Evolutionary conservation across 30 jellyfish, hydroid and myxozoan genomes (phyloP).

Genomic region (Hydra vulgaris): DNA sequence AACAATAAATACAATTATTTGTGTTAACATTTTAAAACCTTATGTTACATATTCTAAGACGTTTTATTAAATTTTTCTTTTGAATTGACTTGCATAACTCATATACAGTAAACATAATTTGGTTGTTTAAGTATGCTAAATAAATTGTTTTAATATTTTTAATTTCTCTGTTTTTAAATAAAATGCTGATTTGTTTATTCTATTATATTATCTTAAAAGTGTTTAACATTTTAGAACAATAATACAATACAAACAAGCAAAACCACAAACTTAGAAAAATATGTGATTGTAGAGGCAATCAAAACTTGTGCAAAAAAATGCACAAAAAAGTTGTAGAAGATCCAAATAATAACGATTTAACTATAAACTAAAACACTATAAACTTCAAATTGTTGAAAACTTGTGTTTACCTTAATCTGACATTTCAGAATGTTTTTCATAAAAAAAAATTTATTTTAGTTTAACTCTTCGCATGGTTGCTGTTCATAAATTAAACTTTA

Average conservation of each 20-base stretch:
- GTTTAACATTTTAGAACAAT: background rate
- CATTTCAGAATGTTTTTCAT: background rate
- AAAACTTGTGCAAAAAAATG: background rate
- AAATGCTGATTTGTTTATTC: background rate
- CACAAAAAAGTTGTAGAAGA: background rate
- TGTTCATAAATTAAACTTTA: background rate
- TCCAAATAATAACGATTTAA: background rate
- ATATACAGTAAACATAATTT: background rate
- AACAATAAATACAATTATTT: background rate
- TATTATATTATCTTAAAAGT: background rate
- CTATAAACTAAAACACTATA: background rate
- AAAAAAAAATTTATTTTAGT: background rate
- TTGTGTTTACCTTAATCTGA: background rate
- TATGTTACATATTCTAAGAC: background rate
- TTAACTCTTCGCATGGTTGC: background rate
- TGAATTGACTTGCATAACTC: background rate
- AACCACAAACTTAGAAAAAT: background rate
- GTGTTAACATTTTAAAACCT: background rate
- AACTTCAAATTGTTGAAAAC: background rate
- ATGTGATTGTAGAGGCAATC: background rate
- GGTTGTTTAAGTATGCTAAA: background rate
- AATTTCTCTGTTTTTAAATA: background rate
- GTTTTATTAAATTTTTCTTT: background rate
- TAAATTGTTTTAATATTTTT: background rate
- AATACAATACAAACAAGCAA: background rate